phyloP scores from a whole-genome alignment of 2,113 vertebrate species.

The Tachysurus fulvidraco region DNA sequence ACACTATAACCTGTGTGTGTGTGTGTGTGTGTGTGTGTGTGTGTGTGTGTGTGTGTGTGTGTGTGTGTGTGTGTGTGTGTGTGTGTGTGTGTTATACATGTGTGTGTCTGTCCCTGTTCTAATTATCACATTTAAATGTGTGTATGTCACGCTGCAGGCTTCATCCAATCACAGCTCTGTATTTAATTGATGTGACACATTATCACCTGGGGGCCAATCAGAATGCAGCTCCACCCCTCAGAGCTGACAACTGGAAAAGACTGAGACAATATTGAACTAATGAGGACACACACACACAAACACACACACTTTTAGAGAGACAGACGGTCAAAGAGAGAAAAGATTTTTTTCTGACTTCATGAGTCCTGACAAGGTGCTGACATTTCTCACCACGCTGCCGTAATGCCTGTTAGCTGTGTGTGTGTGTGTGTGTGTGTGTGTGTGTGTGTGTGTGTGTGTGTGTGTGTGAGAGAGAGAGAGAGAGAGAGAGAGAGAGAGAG shows the following conservation, averaged over 20 bases:
- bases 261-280: slow-evolving; percentile 76
- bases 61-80: not conserved
- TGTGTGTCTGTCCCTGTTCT: slow-evolving; percentile 27
- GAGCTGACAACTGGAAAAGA: slow-evolving; percentile 72
- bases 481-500: too few species aligned
- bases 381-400: not conserved
- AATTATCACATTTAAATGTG: slow-evolving; percentile 53
- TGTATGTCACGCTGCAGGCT: slow-evolving; percentile 61
- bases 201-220: slow-evolving; percentile 63
- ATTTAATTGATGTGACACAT: slow-evolving; percentile 71
- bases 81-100: not conserved
- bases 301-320: not conserved
- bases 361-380: not conserved
- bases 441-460: too few species aligned
- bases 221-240: slow-evolving; percentile 61
- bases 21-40: not conserved
- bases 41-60: not conserved
- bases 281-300: slow-evolving; percentile 60
- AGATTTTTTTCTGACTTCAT: not conserved
- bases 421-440: too few species aligned
- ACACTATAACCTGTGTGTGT: not conserved
- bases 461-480: too few species aligned
- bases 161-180: slow-evolving; percentile 65
- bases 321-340: slow-evolving; percentile 21
- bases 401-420: not conserved